phyloP scores from a whole-genome alignment of 2,113 vertebrate genomes.

The Terrapene triunguis region DNA sequence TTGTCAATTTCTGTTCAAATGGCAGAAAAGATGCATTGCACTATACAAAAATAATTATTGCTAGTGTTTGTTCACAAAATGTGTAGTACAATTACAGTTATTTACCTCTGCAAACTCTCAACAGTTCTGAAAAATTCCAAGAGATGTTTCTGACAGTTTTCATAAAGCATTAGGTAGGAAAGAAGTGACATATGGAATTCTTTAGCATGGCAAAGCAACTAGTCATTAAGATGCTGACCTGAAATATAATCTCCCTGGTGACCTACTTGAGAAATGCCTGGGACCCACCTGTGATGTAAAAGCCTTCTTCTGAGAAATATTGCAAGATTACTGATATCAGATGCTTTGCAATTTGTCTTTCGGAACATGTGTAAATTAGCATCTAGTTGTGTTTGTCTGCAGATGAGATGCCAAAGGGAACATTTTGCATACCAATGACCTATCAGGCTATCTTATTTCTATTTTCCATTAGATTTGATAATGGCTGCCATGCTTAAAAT shows the following conservation, averaged over 20 bases:
- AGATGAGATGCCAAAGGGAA: background rate
- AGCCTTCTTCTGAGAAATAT: background rate
- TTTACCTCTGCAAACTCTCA: background rate
- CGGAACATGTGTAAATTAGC: fast-evolving
- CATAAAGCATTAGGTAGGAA: background rate
- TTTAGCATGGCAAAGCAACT: conserved; percentile 35
- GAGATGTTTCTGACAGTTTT: conserved; percentile 35
- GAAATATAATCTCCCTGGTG: conserved; percentile 20
- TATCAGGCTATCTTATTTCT: background rate
- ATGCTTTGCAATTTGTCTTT: background rate
- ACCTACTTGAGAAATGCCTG: background rate
- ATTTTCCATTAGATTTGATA: background rate
- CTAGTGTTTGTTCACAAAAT: conserved; percentile 1
- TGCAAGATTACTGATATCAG: background rate
- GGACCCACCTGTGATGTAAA: conserved; percentile 56
- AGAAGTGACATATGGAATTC: conserved; percentile 55
- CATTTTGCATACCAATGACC: background rate
- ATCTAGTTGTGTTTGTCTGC: background rate
- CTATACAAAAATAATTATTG: background rate
- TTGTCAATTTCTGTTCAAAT: background rate
- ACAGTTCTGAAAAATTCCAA: background rate
- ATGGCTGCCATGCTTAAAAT: background rate
- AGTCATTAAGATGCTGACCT: conserved; percentile 57
- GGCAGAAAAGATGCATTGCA: background rate
- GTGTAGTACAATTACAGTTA: fast-evolving